phyloP scores from a whole-genome alignment of 2,888 invertebrate genomes.

The Labia minor region DNA sequence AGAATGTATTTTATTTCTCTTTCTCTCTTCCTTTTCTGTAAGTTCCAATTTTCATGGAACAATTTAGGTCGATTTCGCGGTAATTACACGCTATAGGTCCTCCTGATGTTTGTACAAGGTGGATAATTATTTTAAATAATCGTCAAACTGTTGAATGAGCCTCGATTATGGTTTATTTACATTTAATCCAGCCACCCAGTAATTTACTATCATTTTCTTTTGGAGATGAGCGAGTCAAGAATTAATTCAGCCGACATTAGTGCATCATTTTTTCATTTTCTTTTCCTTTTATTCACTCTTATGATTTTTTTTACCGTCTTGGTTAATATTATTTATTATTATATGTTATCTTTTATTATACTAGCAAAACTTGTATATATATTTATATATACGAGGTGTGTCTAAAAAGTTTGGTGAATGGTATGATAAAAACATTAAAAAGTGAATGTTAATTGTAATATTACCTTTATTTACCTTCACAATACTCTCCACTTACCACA shows the following conservation, averaged over 20 bases:
- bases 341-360: too few species aligned
- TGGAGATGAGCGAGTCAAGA: neutral
- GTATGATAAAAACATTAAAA: too few species aligned
- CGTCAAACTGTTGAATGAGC: neutral
- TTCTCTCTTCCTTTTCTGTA: neutral
- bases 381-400: too few species aligned
- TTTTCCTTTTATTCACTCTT: neutral
- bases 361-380: too few species aligned
- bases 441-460: too few species aligned
- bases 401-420: too few species aligned
- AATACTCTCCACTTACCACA: too few species aligned
- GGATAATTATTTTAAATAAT: slow-evolving; percentile 8
- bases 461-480: too few species aligned
- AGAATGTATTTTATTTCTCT: too few species aligned
- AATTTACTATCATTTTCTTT: slow-evolving; percentile 4
- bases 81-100: neutral
- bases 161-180: slow-evolving; percentile 4
- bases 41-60: neutral
- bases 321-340: too few species aligned
- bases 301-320: too few species aligned
- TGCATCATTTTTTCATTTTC: neutral
- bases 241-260: neutral
- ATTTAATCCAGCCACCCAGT: neutral
- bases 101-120: neutral
- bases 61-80: slow-evolving; percentile 7